Conservation (phyloP, 2,113 vertebrate genomes). For the Montifringilla adamsi region DNA sequence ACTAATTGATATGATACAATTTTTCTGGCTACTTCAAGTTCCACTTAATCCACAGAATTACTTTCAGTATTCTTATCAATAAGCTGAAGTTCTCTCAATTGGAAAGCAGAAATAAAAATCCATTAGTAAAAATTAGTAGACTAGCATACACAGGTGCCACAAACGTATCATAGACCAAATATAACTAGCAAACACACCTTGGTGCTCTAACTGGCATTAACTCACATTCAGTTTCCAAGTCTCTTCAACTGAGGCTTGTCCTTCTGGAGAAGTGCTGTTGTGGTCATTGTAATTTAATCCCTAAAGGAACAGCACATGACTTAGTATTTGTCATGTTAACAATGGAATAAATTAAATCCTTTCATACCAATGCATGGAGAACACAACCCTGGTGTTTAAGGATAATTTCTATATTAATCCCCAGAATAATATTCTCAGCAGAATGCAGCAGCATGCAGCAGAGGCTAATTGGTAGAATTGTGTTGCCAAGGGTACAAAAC, state of each 20-base stretch:
- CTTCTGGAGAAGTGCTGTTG: background rate
- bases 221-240: background rate
- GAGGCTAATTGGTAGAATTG: background rate
- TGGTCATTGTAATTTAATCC: background rate
- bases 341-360: background rate
- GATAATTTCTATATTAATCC: constrained; percentile 24
- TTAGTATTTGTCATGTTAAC: background rate
- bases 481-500: background rate
- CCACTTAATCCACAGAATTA: background rate
- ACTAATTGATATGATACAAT: background rate
- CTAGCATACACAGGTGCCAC: background rate
- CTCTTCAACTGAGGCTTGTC: background rate
- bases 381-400: constrained; percentile 52
- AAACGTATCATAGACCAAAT: background rate
- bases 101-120: background rate
- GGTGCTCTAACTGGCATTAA: background rate
- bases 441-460: background rate
- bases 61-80: background rate
- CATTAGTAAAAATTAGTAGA: background rate
- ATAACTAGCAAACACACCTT: background rate
- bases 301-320: background rate
- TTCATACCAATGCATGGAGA: constrained; percentile 49
- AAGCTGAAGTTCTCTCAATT: background rate
- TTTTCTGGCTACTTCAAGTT: background rate
- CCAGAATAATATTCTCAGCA: background rate